Conservation (phyloP, 2,888 invertebrate genomes). For the Melieria picta region DNA sequence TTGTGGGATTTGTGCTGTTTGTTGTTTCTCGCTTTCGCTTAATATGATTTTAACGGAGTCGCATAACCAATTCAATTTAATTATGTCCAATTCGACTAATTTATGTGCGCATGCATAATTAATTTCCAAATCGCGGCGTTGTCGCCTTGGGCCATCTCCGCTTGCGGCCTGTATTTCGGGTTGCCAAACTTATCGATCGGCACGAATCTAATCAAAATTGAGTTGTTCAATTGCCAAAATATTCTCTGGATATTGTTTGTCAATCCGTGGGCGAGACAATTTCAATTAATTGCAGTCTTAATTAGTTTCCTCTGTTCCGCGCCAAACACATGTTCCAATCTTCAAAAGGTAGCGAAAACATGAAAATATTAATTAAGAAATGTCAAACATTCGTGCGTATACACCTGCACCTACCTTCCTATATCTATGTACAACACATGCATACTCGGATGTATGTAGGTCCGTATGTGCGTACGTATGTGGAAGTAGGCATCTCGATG, state of each 20-base stretch:
- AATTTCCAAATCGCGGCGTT: conserved; percentile 3
- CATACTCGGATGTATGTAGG: neutral
- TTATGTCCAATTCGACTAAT: conserved; percentile 29
- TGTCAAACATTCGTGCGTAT: conserved; percentile 49
- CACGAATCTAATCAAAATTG: conserved; percentile 23
- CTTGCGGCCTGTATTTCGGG: conserved; percentile 8
- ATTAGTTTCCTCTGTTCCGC: conserved; percentile 55
- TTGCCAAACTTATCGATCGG: conserved; percentile 5
- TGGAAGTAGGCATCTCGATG: neutral
- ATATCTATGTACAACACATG: neutral
- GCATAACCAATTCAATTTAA: conserved; percentile 31
- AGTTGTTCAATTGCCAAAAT: conserved; percentile 35
- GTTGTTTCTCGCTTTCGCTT: conserved; percentile 4
- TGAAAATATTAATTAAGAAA: conserved; percentile 61
- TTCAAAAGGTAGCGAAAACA: conserved; percentile 65
- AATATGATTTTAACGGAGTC: conserved; percentile 19
- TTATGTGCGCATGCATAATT: conserved; percentile 30
- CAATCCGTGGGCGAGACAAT: conserved; percentile 19
- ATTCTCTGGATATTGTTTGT: conserved; percentile 33
- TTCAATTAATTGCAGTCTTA: conserved; percentile 48
- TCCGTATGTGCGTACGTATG: neutral
- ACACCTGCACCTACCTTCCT: neutral
- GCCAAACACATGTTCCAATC: conserved; percentile 54
- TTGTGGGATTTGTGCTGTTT: neutral
- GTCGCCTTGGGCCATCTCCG: neutral